A percentile compares a stretch with the other conserved stretches of the same genome.
phyloP scores from a whole-genome alignment of 2,888 invertebrate species.

The Lottia scabra region DNA sequence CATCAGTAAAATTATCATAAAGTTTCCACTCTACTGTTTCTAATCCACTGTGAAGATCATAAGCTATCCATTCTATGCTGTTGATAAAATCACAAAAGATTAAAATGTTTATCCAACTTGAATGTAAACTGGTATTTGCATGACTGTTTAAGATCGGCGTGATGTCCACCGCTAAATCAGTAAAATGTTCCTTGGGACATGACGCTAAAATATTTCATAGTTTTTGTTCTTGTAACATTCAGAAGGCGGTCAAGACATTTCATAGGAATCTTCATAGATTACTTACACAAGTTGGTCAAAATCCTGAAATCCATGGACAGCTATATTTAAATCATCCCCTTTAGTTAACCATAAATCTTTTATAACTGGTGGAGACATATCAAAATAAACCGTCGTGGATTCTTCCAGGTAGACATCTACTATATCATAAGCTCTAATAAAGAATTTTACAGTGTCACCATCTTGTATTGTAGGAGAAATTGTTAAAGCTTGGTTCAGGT shows the following conservation, averaged over 20 bases:
- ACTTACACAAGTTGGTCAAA: constrained; percentile 32
- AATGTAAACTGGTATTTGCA: too few relatives aligned
- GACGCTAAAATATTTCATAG: too few relatives aligned
- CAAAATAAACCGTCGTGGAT: constrained; percentile 26
- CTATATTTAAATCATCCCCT: constrained; percentile 23
- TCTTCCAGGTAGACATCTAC: constrained; percentile 27
- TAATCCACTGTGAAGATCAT: constrained; percentile 45
- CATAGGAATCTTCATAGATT: too few relatives aligned
- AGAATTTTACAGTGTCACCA: constrained; percentile 31
- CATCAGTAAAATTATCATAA: constrained; percentile 36
- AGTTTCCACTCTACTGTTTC: constrained; percentile 38
- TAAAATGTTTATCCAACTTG: too few relatives aligned
- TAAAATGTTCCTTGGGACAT: too few relatives aligned
- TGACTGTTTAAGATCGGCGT: too few relatives aligned
- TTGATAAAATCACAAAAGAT: constrained; percentile 2
- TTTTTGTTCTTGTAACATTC: too few relatives aligned
- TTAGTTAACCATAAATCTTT: constrained; percentile 34
- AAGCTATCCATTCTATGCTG: constrained; percentile 43
- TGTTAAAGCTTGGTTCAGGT: constrained; percentile 15
- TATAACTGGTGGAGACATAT: constrained; percentile 36
- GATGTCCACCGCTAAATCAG: too few relatives aligned
- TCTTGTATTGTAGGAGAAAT: constrained; percentile 22
- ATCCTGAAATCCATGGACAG: constrained; percentile 33
- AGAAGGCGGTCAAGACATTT: too few relatives aligned
- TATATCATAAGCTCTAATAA: constrained; percentile 32